A percentile compares a stretch with the other conserved stretches of the same genome.
These are phyloP conservation scores for Drosophila falleni DNA, from an alignment of 2,888 invertebrate species.

Conservation along the genomic window DNA sequence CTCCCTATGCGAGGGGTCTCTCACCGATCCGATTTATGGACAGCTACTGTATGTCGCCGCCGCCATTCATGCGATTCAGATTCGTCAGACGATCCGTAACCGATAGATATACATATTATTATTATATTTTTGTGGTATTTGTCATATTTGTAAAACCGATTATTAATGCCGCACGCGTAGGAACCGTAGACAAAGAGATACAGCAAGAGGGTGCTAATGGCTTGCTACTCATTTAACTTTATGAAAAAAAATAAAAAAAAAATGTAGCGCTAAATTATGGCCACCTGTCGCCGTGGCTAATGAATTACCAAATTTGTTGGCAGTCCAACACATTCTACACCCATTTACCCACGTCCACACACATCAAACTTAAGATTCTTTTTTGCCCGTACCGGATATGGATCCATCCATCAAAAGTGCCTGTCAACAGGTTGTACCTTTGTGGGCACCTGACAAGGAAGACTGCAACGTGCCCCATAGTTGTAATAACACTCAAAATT, in stretches of 20 bases:
- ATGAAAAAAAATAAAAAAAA: not conserved
- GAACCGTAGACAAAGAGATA: conserved; percentile 3
- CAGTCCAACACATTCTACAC: conserved; percentile 3
- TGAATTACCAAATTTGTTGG: conserved; percentile 57
- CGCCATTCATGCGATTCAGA: conserved; percentile 5
- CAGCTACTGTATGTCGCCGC: conserved; percentile 54
- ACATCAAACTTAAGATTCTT: conserved; percentile 24
- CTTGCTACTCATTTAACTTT: conserved; percentile 54
- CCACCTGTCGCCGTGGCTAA: conserved; percentile 57
- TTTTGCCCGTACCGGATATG: conserved; percentile 59
- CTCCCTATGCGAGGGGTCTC: conserved; percentile 19
- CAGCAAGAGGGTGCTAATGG: conserved; percentile 5
- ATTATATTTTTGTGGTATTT: not conserved
- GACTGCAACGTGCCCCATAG: conserved; percentile 23
- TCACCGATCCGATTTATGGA: conserved; percentile 72
- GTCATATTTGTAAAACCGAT: conserved; percentile 14
- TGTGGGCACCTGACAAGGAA: conserved; percentile 14
- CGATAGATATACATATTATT: conserved; percentile 7
- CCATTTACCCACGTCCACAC: conserved; percentile 37
- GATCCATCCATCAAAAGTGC: conserved; percentile 58
- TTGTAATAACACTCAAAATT: not conserved
- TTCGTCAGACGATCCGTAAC: conserved; percentile 18
- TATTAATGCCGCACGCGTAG: conserved; percentile 25
- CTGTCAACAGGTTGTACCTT: conserved; percentile 25
- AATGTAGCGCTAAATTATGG: conserved; percentile 55